A percentile compares a stretch with the other conserved stretches of the same genome.
Evolutionary conservation across 2,113 vertebrate species (phyloP).

Genomic region (Hymenochirus boettgeri): DNA sequence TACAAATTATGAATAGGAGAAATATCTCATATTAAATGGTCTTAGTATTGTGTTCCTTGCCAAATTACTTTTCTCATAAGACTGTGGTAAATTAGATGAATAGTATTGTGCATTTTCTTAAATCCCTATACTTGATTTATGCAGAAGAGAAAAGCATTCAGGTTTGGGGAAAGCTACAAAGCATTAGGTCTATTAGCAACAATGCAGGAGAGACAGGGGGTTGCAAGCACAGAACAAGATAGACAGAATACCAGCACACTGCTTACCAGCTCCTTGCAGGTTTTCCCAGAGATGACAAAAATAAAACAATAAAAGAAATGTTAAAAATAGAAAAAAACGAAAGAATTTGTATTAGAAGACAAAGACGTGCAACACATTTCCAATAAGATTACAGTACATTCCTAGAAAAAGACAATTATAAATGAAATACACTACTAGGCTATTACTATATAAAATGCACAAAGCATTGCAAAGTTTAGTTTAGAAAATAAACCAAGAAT

Average conservation of each 20-base stretch:
- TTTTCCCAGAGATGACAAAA: constrained; percentile 63
- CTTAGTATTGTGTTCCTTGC: too few relatives aligned
- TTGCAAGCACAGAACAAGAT: constrained; percentile 48
- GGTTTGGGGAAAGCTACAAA: background rate
- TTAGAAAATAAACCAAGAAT: too few relatives aligned
- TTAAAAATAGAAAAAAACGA: constrained; percentile 47
- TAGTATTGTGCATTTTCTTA: background rate
- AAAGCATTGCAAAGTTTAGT: constrained; percentile 4
- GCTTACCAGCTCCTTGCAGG: constrained; percentile 95
- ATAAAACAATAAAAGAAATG: constrained; percentile 43
- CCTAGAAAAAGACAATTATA: background rate
- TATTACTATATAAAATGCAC: background rate
- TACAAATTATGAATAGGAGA: too few relatives aligned
- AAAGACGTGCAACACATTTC: constrained; percentile 27
- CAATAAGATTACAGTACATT: constrained; percentile 13
- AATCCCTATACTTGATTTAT: background rate
- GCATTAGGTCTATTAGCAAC: too few relatives aligned
- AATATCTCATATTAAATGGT: too few relatives aligned
- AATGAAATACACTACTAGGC: too few relatives aligned
- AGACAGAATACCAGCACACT: constrained; percentile 58
- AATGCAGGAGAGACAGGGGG: constrained; percentile 30
- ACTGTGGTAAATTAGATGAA: too few relatives aligned
- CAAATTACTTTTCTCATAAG: too few relatives aligned
- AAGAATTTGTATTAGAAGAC: constrained; percentile 28
- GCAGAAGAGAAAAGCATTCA: too few relatives aligned